Base-by-base conservation (phyloP, 2,888 invertebrate genomes). In the Epistrophella euchroma region DNA sequence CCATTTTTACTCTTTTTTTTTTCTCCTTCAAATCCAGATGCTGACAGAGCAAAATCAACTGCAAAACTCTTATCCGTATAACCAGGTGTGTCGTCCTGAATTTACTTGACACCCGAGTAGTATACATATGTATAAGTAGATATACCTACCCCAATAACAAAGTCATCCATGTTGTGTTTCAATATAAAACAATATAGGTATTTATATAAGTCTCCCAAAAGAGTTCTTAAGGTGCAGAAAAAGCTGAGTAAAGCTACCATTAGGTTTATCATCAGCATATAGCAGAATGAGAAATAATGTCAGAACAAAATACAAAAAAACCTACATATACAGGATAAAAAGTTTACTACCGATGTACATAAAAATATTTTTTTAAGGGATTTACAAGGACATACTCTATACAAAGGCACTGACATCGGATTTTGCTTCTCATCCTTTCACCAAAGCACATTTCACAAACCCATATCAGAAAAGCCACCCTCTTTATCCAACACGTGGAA, bases 21-120 rank as follows among this genome's bases (percentile, higher is more conserved):
- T 62, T 32, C 37, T 55, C 32, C 10, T 37, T 45, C 13, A 32
- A 9, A 32, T 52, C 19, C 13, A 28, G 32, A 28, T 60, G 60
- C 74, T 77, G 82, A 73, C 68, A 70, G 68, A 68, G 47, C 22
- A 43, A 73, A 72, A 66, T 73, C 73, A 68, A 68, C 62, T 62
- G 52, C 22, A 55, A 32, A 40, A 55, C 78, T 56, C 73, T 50
- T 68, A 35, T 35, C 37, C 68, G 22, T 40, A n/a, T n/a, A 71
- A 32, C 64, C 70, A 84, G 74, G 74, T 84, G 74, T 84, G 84
- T 71, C 58, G 71, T 75, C 25, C n/a, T 64, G 64, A 66, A 74
- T 78, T 70, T 64, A 70, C 73, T 78, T 60, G 62, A 78, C 68
- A 78, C 52, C 15, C 15, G 4, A 52, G 52, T 40, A 56, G 40